These are phyloP conservation scores for Sciurus vulgaris DNA, from an alignment of 2,797 vertebrate species.

Conservation along the genomic window DNA sequence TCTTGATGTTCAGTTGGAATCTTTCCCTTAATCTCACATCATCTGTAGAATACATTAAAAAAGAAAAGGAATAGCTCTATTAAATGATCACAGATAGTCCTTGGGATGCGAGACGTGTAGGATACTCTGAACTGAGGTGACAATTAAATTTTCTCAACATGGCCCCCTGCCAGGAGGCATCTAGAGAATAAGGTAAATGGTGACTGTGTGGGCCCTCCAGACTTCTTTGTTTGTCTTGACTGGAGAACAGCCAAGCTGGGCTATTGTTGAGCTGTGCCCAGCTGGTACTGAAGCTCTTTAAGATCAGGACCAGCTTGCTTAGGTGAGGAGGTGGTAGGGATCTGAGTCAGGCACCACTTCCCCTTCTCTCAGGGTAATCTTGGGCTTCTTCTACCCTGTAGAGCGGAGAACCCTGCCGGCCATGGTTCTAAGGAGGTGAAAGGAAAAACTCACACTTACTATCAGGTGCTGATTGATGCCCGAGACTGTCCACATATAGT, in stretches of 20 bases:
- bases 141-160: conserved; percentile 35
- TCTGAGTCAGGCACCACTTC: neutral
- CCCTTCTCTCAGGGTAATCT: neutral
- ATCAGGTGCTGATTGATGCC: conserved; percentile 97
- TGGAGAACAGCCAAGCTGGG: neutral
- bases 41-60: conserved; percentile 15
- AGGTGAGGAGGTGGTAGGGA: neutral
- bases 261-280: neutral
- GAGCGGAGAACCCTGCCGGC: conserved; percentile 91
- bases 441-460: conserved; percentile 98
- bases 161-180: neutral
- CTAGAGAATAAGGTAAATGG: neutral
- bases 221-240: neutral
- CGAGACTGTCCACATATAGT: conserved; percentile 99
- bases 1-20: conserved; percentile 39
- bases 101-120: neutral
- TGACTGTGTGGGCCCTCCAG: neutral
- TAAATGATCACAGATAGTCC: neutral
- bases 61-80: neutral
- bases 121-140: neutral
- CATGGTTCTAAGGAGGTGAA: conserved; percentile 98
- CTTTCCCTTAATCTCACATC: neutral
- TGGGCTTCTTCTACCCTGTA: conserved; percentile 75
- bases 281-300: neutral
- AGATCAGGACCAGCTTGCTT: neutral